Evolutionary conservation across 2,888 invertebrate species (phyloP), one percentile per base, ranked within the genome.

Genomic region (Archaeoteleia sp.): DNA sequence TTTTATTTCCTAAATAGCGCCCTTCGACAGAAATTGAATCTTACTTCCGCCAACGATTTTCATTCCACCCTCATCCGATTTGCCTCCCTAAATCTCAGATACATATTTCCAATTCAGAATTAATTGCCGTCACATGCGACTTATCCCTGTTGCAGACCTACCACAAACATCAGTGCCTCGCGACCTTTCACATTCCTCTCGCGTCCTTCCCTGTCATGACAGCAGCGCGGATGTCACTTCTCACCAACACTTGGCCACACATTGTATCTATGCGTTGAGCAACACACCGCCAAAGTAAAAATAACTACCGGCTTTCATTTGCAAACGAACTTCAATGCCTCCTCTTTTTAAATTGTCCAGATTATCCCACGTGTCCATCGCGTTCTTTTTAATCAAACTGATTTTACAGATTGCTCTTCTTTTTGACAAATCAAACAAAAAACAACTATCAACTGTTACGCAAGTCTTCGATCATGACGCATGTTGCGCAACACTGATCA

Each of bases 81-180:
- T n/a, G n/a, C n/a, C n/a, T n/a, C n/a, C n/a, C n/a, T n/a, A n/a
- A n/a, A n/a, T n/a, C n/a, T n/a, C n/a, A n/a, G n/a, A n/a, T n/a
- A n/a, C n/a, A n/a, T n/a, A n/a, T n/a, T n/a, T n/a, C n/a, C n/a
- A n/a, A n/a, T n/a, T n/a, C n/a, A n/a, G n/a, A n/a, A n/a, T n/a
- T n/a, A n/a, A n/a, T n/a, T n/a, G n/a, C n/a, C n/a, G n/a, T n/a
- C n/a, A n/a, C n/a, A n/a, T n/a, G n/a, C n/a, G n/a, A 20, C 20
- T 23, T 17, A n/a, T 39, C 25, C 34, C n/a, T 13, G 12, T 39
- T 7, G 48, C 32, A 27, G 23, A 68, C 69, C 39, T 62, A 66
- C 70, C 66, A 34, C 57, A 57, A 70, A 53, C 25, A 46, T 35
- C 32, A 27, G 23, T 34, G 32, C 34, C 58, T 70, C 39, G 35